Percentiles rank a stretch among this genome's conserved stretches.
Evolutionary conservation across 2,888 invertebrate species (phyloP).

Genomic region (Stictocephala bisonia): DNA sequence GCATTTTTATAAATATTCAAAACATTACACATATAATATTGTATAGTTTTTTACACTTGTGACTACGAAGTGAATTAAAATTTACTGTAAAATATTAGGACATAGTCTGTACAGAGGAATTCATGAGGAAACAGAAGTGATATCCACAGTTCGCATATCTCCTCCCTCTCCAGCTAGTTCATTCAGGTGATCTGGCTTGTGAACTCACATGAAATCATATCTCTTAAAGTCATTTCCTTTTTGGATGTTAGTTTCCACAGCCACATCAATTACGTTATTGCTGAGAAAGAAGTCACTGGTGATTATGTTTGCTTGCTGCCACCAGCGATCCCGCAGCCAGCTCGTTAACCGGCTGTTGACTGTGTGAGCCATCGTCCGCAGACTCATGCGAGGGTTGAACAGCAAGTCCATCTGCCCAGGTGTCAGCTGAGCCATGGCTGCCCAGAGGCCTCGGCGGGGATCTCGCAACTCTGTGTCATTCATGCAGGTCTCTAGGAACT

Average conservation of each 20-base stretch:
- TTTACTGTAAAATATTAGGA: no score
- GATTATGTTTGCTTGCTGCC: constrained; percentile 66
- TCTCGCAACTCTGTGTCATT: constrained; percentile 47
- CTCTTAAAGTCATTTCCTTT: constrained; percentile 52
- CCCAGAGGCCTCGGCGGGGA: constrained; percentile 60
- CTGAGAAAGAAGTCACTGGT: constrained; percentile 68
- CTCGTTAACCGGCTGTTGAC: constrained; percentile 64
- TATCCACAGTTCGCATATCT: background rate
- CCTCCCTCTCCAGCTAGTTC: background rate
- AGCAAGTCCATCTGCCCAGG: constrained; percentile 65
- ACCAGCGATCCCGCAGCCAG: constrained; percentile 65
- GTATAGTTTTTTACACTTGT: no score
- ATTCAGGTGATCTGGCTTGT: background rate
- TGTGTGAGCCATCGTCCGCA: constrained; percentile 54
- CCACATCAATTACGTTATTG: constrained; percentile 66
- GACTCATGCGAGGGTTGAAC: constrained; percentile 52
- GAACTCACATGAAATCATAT: constrained; percentile 42
- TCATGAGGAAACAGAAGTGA: background rate
- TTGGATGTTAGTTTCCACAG: constrained; percentile 64
- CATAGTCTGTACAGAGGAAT: background rate
- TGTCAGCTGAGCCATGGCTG: constrained; percentile 69
- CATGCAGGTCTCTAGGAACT: constrained; percentile 62
- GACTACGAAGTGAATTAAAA: no score
- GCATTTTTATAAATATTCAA: no score
- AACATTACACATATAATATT: no score